Evolutionary conservation across 2,797 vertebrate genomes (phyloP), one percentile per base, ranked within the genome.

Genomic region (Iguana delicatissima): DNA sequence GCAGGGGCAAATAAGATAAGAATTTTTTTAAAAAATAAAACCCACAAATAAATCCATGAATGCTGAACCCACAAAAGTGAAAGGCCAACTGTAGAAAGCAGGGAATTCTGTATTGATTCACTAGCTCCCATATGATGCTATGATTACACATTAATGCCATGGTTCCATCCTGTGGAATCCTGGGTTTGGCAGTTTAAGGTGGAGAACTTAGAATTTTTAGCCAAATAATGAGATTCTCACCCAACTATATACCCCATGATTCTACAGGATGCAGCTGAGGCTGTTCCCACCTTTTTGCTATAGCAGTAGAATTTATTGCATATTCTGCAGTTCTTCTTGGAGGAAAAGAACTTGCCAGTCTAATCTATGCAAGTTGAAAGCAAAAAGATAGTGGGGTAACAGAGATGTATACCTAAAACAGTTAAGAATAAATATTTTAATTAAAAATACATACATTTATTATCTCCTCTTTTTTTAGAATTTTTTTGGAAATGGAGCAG

Each of bases 381-480:
- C 74, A 42, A 64, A 84, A 64, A n/a, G 12, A 62, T 29, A 59
- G 29, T 22, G 12, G 24, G 22, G 1, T 46, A 83, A 3, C 8
- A 6, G 29, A 46, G 14, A 12, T 3, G 42, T 14, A 24, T 84
- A 35, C 16, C 12, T 76, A 57, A 85, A 77, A 20, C 24, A 35
- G 42, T 6, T 10, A 12, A 46, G 38, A 13, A 35, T n/a, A 64
- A 13, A 38, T 29, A 62, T 86, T 62, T n/a, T 81, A 85, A 85
- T 32, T 14, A 35, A 42, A 1, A 2, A 4, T 57, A 42, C 16
- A 42, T 72, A 6, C 59, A 79, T 85, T 55, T 92, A 72, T 26
- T 81, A 82, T n/a, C 80, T 93, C 90, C 57, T 62, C 26, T 64
- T 73, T 91, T 67, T 83, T 89, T 91, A 22, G 89, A 85, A 85